Percentiles rank a stretch among this genome's conserved stretches.
Conservation (phyloP, 2,797 vertebrate genomes). For the Tenualosa ilisha region DNA sequence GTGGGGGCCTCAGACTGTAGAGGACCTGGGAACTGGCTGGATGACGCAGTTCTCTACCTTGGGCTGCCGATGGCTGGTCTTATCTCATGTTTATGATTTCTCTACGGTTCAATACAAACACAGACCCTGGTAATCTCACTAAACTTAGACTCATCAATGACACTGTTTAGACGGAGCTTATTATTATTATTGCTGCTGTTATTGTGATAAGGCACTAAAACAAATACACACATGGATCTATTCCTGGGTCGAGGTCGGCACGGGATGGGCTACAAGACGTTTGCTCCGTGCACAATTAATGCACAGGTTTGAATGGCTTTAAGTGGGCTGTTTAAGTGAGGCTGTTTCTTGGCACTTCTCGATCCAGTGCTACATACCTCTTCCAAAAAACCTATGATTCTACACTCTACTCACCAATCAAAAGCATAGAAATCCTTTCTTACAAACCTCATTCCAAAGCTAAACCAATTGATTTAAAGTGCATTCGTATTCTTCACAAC, state of each 20-base stretch:
- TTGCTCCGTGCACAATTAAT: not conserved
- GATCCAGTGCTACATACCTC: not conserved
- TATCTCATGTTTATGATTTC: conserved; percentile 66
- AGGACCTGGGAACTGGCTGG: not conserved
- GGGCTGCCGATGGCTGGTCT: conserved; percentile 52
- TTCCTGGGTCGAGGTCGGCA: not conserved
- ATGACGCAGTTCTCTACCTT: conserved; percentile 76
- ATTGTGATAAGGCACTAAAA: conserved; percentile 58
- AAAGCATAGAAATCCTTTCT: not conserved
- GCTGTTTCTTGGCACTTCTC: not conserved
- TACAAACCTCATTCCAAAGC: not conserved
- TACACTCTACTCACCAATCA: not conserved
- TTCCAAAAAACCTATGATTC: not conserved
- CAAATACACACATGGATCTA: not conserved
- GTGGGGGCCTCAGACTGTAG: not conserved
- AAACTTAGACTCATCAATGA: conserved; percentile 72
- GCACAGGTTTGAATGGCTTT: not conserved
- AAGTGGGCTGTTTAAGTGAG: not conserved
- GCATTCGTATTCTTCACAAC: not conserved
- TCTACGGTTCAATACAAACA: conserved; percentile 55
- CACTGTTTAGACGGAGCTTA: conserved; percentile 73
- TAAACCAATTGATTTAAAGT: not conserved
- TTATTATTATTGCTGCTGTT: conserved; percentile 49
- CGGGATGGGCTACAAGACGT: not conserved
- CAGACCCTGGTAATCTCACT: conserved; percentile 48